These are phyloP conservation scores for Hippocampus mohnikei DNA, from an alignment of 2,113 vertebrate species.

Conservation along the genomic window DNA sequence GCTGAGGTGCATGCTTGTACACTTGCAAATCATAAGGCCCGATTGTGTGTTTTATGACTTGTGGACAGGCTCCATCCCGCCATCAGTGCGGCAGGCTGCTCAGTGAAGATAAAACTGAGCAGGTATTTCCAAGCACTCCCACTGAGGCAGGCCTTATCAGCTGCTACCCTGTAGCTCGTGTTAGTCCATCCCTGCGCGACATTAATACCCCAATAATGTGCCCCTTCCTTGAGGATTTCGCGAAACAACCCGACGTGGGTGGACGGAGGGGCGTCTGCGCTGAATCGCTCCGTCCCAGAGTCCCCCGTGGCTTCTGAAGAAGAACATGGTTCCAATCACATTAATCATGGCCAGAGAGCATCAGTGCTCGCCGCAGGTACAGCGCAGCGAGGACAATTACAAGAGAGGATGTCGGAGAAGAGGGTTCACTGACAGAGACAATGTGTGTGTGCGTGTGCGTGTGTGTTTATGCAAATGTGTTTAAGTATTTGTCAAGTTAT, in stretches of 20 bases:
- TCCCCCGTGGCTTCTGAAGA: conserved; percentile 48
- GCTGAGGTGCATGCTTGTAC: conserved; percentile 20
- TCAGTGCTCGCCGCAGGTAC: conserved; percentile 42
- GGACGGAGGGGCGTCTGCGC: conserved; percentile 6
- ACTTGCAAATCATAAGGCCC: conserved; percentile 1
- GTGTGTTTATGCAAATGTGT: conserved; percentile 7
- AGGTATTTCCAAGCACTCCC: conserved; percentile 47
- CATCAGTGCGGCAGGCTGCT: conserved; percentile 43
- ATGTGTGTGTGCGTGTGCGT: conserved; percentile 23
- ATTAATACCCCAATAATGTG: conserved; percentile 69
- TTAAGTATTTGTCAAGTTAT: not conserved
- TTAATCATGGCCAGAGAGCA: conserved; percentile 70
- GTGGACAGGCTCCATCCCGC: conserved; percentile 26
- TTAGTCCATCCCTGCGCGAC: conserved; percentile 59
- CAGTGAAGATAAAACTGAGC: conserved; percentile 57
- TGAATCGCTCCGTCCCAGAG: conserved; percentile 48
- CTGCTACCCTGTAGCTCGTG: conserved; percentile 43
- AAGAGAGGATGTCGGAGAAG: conserved; percentile 36
- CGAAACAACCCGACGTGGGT: conserved; percentile 49
- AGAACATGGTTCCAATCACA: conserved; percentile 54
- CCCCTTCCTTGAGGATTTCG: conserved; percentile 50
- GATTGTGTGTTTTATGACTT: conserved; percentile 20
- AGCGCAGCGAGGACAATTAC: conserved; percentile 28
- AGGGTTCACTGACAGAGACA: conserved; percentile 27
- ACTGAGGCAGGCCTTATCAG: conserved; percentile 54